Conservation (phyloP, 2,888 invertebrate genomes). For the Clistopyga incitator region DNA sequence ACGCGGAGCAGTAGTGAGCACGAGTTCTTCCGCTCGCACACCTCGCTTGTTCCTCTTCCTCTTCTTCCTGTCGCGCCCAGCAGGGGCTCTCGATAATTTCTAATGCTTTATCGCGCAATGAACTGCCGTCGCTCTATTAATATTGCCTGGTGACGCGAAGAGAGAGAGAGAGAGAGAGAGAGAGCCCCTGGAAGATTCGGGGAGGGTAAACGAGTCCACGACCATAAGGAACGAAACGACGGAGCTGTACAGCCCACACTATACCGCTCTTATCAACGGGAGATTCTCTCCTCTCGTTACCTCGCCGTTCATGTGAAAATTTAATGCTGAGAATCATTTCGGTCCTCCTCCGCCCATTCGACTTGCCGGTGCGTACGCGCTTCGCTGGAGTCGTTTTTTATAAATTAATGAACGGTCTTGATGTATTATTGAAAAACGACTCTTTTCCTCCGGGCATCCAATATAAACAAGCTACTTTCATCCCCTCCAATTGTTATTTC, state of each 20-base stretch:
- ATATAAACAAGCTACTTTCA: neutral
- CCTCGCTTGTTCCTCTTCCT: slow-evolving; percentile 54
- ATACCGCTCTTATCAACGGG: neutral
- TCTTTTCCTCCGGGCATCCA: neutral
- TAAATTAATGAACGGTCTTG: slow-evolving; percentile 11
- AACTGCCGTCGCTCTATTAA: slow-evolving; percentile 65
- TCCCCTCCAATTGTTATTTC: neutral
- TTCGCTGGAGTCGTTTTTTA: neutral
- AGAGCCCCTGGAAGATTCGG: slow-evolving; percentile 4
- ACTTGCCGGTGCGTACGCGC: slow-evolving; percentile 4
- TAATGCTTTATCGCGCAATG: slow-evolving; percentile 70
- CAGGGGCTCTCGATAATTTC: slow-evolving; percentile 72
- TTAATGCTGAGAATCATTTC: slow-evolving; percentile 18
- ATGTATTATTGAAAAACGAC: neutral
- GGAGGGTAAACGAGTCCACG: slow-evolving; percentile 6
- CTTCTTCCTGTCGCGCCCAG: slow-evolving; percentile 67
- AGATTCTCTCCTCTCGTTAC: slow-evolving; percentile 19
- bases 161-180: too few relatives aligned
- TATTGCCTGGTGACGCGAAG: slow-evolving; percentile 30
- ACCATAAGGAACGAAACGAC: slow-evolving; percentile 26
- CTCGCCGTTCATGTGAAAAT: slow-evolving; percentile 18
- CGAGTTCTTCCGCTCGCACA: slow-evolving; percentile 31
- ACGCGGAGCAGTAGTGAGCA: slow-evolving; percentile 7
- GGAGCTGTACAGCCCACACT: neutral
- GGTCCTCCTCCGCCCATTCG: neutral